Percentiles rank a stretch among this genome's conserved stretches.
Evolutionary conservation across 2,113 vertebrate species (phyloP).

Genomic region (Pseudois nayaur): DNA sequence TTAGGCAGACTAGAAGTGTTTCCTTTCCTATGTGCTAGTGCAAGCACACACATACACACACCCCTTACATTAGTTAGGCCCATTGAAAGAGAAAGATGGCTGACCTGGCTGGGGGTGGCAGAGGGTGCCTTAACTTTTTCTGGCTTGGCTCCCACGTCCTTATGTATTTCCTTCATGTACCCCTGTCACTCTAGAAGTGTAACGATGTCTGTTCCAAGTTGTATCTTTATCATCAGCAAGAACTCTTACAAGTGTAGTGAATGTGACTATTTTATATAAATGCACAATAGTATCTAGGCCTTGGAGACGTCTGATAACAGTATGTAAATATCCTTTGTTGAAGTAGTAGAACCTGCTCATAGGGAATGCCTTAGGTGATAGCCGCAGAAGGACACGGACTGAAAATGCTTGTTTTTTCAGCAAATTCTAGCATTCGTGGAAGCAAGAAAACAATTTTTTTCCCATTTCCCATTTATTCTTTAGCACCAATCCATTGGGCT

Average conservation of each 20-base stretch:
- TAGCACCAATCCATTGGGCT: not conserved
- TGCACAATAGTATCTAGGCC: constrained; percentile 16
- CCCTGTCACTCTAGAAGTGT: not conserved
- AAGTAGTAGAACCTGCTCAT: constrained; percentile 6
- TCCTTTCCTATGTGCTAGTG: not conserved
- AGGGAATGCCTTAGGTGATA: not conserved
- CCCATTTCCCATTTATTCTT: not conserved
- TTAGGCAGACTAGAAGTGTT: not conserved
- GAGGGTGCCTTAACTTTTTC: constrained; percentile 57
- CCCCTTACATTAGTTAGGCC: not conserved
- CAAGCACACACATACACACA: not conserved
- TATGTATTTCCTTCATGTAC: not conserved
- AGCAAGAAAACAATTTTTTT: not conserved
- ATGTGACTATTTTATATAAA: constrained; percentile 36
- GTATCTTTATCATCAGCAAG: constrained; percentile 45
- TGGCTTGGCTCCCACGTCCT: not conserved
- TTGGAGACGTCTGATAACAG: constrained; percentile 59
- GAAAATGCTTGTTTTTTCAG: not conserved
- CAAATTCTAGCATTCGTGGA: not conserved
- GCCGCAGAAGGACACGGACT: not conserved
- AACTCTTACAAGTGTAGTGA: constrained; percentile 11
- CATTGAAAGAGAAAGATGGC: not conserved
- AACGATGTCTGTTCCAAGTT: not conserved
- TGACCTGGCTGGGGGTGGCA: not conserved
- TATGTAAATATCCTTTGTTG: constrained; percentile 47